A percentile compares a stretch with the other conserved stretches of the same genome.
These are phyloP conservation scores for Diadophis punctatus DNA, from an alignment of 2,113 vertebrate species.

Conservation along the genomic window DNA sequence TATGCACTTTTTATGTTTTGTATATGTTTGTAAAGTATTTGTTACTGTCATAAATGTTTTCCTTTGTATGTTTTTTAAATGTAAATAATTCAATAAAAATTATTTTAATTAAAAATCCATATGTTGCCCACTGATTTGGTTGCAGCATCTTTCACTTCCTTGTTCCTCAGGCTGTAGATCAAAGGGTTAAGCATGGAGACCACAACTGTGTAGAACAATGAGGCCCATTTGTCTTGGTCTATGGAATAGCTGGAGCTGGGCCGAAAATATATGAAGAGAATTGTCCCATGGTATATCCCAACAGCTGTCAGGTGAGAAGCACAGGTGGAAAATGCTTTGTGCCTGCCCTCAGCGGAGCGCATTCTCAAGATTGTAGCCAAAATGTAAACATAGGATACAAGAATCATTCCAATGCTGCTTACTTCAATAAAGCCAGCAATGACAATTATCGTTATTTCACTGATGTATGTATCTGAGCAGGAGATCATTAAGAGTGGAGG, in stretches of 20 bases:
- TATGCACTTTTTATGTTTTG: too few species aligned
- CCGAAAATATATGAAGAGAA: slow-evolving; percentile 33
- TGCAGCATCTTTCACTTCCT: slow-evolving; percentile 45
- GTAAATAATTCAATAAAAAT: too few species aligned
- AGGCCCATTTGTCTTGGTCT: slow-evolving; percentile 9
- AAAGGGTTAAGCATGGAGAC: slow-evolving; percentile 50
- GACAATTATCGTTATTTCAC: slow-evolving; percentile 47
- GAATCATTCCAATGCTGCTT: slow-evolving; percentile 28
- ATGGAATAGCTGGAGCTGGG: background rate
- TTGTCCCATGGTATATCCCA: slow-evolving; percentile 40
- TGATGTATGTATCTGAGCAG: background rate
- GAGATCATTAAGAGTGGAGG: background rate
- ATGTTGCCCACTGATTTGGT: background rate
- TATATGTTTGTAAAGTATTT: too few species aligned
- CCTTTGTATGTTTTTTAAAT: too few species aligned
- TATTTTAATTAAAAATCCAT: too few species aligned
- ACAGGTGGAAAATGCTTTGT: slow-evolving; percentile 54
- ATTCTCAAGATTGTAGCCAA: slow-evolving; percentile 43
- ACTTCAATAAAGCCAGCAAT: slow-evolving; percentile 33
- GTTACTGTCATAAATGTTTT: too few species aligned
- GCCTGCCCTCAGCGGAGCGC: slow-evolving; percentile 25
- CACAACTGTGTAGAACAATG: slow-evolving; percentile 29
- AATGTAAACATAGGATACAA: slow-evolving; percentile 46
- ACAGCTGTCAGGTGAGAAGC: slow-evolving; percentile 47
- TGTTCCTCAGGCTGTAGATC: background rate